Evolutionary conservation across 2,113 vertebrate genomes (phyloP), one percentile per base, ranked within the genome.

Genomic region (Percopsis transmontana): DNA sequence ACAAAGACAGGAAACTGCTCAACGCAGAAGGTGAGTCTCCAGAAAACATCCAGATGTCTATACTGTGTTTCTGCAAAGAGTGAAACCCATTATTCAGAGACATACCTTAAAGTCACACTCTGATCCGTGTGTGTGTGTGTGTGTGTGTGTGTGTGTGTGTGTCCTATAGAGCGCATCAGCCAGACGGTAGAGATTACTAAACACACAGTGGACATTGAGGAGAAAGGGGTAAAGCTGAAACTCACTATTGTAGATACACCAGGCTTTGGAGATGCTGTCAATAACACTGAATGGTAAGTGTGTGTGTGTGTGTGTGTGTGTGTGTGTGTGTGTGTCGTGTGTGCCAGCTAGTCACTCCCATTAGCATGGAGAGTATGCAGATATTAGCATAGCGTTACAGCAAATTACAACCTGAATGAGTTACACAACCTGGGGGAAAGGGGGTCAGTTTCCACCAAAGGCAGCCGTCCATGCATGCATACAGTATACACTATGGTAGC

Each of bases 151-250:
- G 0, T 42, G 11, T 1, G 6, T 51, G 3, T 62, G 7, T 50
- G 38, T 1, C 69, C 54, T 64, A 48, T 75, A 96, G 95, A 97
- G 80, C 93, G 94, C 11, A 96, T 96, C 85, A 93, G 53, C 78
- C 96, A 96, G 83, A 97, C 96, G 0, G 96, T 98, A 19, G 95
- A 96, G 85, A 96, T 97, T 27, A 88, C 93, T 6, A 96, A 96
- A 65, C 95, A 95, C 86, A 97, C 95, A 0, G 95, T 97, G 80
- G 96, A 97, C 90, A 98, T 98, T 20, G 90, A 91, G 73, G 90
- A 91, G 77, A 89, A 89, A 44, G 90, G 90, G 0, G 89, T 91
- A 65, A 91, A 90, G 70, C 79, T 91, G 24, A 90, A 90, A 24
- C 84, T 91, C 6, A 91, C 90, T 24, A 87, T 91, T 9, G 77